A percentile compares a stretch with the other conserved stretches of the same genome.
Evolutionary conservation across 2,888 invertebrate species (phyloP).

Genomic region (Volucella inanis): DNA sequence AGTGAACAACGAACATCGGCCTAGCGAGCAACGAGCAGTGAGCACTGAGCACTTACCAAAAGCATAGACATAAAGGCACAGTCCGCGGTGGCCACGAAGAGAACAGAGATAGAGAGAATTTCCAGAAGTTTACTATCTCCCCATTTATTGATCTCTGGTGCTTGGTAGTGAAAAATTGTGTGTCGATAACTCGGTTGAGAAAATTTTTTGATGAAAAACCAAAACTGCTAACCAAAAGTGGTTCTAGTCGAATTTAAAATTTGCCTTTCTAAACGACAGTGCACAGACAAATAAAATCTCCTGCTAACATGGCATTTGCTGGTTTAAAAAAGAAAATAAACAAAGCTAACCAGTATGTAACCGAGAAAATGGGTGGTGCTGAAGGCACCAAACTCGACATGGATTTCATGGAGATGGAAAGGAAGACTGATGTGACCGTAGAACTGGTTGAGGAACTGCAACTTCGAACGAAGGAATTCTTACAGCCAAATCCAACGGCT

Average conservation of each 20-base stretch:
- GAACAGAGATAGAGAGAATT: conserved; percentile 61
- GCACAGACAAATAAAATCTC: conserved; percentile 66
- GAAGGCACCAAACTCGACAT: conserved; percentile 99
- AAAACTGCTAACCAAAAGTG: conserved; percentile 70
- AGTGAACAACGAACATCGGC: not conserved
- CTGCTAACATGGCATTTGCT: conserved; percentile 95
- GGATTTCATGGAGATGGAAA: conserved; percentile 99
- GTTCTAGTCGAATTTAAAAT: conserved; percentile 56
- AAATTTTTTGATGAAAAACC: conserved; percentile 68
- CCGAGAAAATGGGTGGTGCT: conserved; percentile 99
- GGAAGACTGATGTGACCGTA: conserved; percentile 99
- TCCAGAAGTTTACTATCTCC: conserved; percentile 71
- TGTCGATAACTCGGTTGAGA: conserved; percentile 73
- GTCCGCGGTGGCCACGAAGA: conserved; percentile 53
- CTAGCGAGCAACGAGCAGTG: conserved; percentile 49
- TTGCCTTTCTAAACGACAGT: conserved; percentile 67
- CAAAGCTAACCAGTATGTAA: conserved; percentile 99
- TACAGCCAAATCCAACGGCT: conserved; percentile 99
- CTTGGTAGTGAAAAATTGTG: conserved; percentile 75
- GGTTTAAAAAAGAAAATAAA: conserved; percentile 99
- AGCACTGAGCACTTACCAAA: conserved; percentile 5
- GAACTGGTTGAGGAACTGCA: conserved; percentile 98
- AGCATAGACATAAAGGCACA: conserved; percentile 9
- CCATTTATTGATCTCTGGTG: conserved; percentile 71
- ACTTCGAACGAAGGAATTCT: conserved; percentile 98